phyloP scores from a whole-genome alignment of 1,140 invertebrate species.

The Drosophila gunungcola region DNA sequence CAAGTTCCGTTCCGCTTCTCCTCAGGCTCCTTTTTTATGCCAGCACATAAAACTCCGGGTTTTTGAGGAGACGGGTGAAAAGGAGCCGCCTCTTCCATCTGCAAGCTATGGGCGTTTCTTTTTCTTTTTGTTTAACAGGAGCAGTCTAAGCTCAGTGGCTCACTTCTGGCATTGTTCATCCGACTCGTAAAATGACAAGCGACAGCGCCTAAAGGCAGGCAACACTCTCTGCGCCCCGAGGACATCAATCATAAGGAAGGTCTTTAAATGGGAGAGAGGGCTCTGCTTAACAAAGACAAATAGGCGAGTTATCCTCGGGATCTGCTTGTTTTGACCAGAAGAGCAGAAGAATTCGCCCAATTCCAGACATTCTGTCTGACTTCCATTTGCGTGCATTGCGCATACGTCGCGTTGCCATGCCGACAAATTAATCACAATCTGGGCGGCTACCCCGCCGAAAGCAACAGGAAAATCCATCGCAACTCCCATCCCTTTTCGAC shows the following conservation, averaged over 20 bases:
- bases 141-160: conserved; percentile 52
- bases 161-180: conserved; percentile 37
- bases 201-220: conserved; percentile 62
- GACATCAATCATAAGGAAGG: conserved; percentile 70
- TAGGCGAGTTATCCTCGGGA: conserved; percentile 53
- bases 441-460: not conserved
- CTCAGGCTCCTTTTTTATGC: conserved; percentile 41
- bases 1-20: conserved; percentile 32
- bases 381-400: conserved; percentile 57
- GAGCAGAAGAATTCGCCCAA: conserved; percentile 10
- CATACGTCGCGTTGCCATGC: conserved; percentile 66
- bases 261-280: not conserved
- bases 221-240: conserved; percentile 40
- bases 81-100: not conserved
- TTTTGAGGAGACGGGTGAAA: conserved; percentile 4
- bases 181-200: conserved; percentile 60
- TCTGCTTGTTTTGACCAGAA: conserved; percentile 51
- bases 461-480: conserved; percentile 53
- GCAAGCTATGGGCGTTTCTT: conserved; percentile 54
- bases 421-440: conserved; percentile 73
- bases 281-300: conserved; percentile 72
- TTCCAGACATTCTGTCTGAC: conserved; percentile 24
- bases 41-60: conserved; percentile 50
- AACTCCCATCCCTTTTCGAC: conserved; percentile 44
- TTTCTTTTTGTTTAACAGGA: conserved; percentile 55